phyloP scores from a whole-genome alignment of 2,797 vertebrate species.

The Kryptopterus vitreolus region DNA sequence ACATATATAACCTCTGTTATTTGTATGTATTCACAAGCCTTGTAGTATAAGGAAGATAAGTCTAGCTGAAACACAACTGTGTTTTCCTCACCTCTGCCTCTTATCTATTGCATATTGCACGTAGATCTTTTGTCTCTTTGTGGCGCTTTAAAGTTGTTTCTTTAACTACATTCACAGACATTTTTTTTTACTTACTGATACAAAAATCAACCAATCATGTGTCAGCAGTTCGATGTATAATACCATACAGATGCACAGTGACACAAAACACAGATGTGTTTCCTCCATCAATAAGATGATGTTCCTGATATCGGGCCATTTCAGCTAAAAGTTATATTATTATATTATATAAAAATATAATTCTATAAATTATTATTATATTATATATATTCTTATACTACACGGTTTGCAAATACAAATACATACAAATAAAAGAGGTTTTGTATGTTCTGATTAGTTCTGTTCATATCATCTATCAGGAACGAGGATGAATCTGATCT shows the following conservation, averaged over 20 bases:
- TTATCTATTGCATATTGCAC: background rate
- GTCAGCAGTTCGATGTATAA: background rate
- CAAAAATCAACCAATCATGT: background rate
- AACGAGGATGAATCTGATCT: background rate
- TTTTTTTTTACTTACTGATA: background rate
- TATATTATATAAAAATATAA: too few species aligned
- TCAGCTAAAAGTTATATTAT: too few species aligned
- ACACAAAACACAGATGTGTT: too few species aligned
- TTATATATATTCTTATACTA: too few species aligned
- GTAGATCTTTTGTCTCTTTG: background rate
- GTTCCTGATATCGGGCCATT: too few species aligned
- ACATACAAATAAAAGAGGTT: too few species aligned
- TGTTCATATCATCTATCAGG: background rate
- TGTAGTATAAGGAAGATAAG: background rate
- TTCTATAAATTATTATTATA: too few species aligned
- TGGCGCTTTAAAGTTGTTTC: background rate
- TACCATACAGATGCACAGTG: background rate
- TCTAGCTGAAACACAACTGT: background rate
- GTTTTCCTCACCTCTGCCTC: background rate
- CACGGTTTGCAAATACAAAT: too few species aligned
- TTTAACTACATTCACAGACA: background rate
- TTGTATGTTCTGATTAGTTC: background rate
- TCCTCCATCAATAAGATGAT: too few species aligned
- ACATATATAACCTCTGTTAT: background rate
- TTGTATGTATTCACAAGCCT: background rate